Base-by-base conservation (phyloP, 2,113 vertebrate species). In the Sinocyclocheilus rhinocerous region DNA sequence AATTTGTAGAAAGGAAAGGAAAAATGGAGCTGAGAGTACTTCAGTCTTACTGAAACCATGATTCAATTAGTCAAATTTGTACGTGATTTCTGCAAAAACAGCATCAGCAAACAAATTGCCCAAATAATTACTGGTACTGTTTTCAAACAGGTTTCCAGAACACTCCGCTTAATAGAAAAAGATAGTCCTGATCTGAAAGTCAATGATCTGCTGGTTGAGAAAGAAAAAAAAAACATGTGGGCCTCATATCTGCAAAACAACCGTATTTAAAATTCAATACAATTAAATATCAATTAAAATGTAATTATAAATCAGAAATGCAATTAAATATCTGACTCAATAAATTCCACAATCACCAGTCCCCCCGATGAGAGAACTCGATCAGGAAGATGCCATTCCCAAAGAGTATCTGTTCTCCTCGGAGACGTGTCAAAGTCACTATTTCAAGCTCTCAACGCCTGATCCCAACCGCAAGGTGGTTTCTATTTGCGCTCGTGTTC, bases 141-240 rank as follows among this genome's bases (percentile, higher is more conserved):
- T 48, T 12, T 48, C 45, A 12, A 12, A 48, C 15, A 36, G 29
- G 29, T 36, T 69, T 69, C 29, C 65, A 69, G 65, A 67, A 50
- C 42, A 42, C 1, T 42, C 42, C 1, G 1, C 8, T 42, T 9
- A 94, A 94, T 93, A 94, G 95, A 95, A 95, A 55, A 1, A 16
- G 96, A 94, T 92, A 89, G 87, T 88, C 15, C 29, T 36, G 15
- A 20, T 18, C 3, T 55, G 52, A 55, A 55, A 18, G 52, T 55
- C 52, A 6, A 36, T 36, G 85, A 2, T 33, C 13, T 4, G 65
- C 15, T 33, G 63, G 13, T 26, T 15, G 24, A 65, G 5, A 24
- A 6, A 8, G 0, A 45, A 45, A 45, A 6, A 0, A 45, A 45
- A 45, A 0, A n/a, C 29, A 33, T 33, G 2, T 33, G 2, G 2